These are phyloP conservation scores for Eutolmus rufibarbis DNA, from an alignment of 2,888 invertebrate species.

Conservation along the genomic window DNA sequence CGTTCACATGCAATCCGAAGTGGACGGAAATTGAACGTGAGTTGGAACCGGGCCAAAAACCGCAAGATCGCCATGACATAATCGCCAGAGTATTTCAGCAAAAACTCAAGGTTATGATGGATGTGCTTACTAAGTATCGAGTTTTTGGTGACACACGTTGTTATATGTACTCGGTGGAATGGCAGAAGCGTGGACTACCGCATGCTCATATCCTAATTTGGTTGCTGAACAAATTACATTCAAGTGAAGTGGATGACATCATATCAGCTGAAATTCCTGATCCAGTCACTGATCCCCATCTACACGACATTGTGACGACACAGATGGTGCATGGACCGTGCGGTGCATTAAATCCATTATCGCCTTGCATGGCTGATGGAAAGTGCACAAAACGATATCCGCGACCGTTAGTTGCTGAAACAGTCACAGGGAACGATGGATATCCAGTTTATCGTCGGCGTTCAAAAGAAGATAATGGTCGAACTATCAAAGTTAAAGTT, in stretches of 20 bases:
- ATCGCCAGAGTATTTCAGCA: conserved; percentile 4
- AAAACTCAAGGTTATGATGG: conserved; percentile 16
- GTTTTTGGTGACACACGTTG: conserved; percentile 46
- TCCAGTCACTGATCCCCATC: conserved; percentile 44
- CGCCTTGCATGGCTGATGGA: conserved; percentile 55
- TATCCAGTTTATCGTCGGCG: conserved; percentile 56
- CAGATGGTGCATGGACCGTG: conserved; percentile 59
- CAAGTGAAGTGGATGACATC: conserved; percentile 54
- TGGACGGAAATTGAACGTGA: neutral
- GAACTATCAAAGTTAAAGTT: neutral
- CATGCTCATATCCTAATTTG: conserved; percentile 55
- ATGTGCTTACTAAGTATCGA: conserved; percentile 4
- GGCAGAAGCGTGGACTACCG: conserved; percentile 56
- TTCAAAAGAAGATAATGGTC: conserved; percentile 3
- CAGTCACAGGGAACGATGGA: conserved; percentile 55
- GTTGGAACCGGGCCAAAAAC: neutral
- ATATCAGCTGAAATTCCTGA: conserved; percentile 52
- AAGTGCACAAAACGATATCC: conserved; percentile 57
- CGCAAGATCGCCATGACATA: neutral
- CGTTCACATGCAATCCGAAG: neutral
- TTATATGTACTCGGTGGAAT: conserved; percentile 52
- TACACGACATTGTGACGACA: conserved; percentile 51
- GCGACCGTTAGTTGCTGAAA: conserved; percentile 50
- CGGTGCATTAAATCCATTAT: conserved; percentile 50
- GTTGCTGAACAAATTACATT: conserved; percentile 52